Evolutionary conservation across 2,797 vertebrate species (phyloP).

Genomic region (Ctenochaetus hawaiiensis): DNA sequence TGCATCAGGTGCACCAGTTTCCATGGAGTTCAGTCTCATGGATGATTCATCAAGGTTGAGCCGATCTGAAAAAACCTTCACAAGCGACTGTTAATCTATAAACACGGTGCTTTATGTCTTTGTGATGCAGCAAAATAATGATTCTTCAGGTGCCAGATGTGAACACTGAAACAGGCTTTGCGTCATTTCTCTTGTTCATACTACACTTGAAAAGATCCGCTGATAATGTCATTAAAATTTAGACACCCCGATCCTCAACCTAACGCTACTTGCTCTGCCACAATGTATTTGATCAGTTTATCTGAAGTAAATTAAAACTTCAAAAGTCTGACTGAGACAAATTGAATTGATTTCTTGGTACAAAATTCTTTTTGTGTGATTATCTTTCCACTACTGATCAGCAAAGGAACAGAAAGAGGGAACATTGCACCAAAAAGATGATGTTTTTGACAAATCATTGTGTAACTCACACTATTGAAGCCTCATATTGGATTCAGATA

Average conservation of each 20-base stretch:
- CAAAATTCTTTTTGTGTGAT: neutral
- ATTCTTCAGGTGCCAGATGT: neutral
- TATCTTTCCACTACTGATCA: neutral
- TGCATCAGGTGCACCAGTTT: constrained; percentile 44
- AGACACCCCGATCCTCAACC: too few relatives aligned
- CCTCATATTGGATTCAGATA: neutral
- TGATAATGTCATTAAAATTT: neutral
- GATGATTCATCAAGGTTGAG: constrained; percentile 50
- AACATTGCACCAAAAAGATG: neutral
- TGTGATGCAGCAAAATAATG: neutral
- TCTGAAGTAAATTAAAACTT: neutral
- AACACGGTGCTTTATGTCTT: neutral
- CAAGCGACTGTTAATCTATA: constrained; percentile 7
- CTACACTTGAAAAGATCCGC: neutral
- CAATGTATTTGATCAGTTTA: neutral
- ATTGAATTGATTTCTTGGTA: neutral
- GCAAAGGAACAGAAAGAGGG: neutral
- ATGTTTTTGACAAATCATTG: neutral
- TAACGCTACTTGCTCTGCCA: too few relatives aligned
- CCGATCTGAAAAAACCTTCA: constrained; percentile 43
- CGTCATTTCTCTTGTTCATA: neutral
- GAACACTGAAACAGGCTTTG: neutral
- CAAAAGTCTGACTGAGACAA: neutral
- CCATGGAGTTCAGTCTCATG: constrained; percentile 54
- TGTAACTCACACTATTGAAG: too few relatives aligned